Evolutionary conservation across 2,113 vertebrate genomes (phyloP), one percentile per base, ranked within the genome.

Genomic region (Limanda limanda): DNA sequence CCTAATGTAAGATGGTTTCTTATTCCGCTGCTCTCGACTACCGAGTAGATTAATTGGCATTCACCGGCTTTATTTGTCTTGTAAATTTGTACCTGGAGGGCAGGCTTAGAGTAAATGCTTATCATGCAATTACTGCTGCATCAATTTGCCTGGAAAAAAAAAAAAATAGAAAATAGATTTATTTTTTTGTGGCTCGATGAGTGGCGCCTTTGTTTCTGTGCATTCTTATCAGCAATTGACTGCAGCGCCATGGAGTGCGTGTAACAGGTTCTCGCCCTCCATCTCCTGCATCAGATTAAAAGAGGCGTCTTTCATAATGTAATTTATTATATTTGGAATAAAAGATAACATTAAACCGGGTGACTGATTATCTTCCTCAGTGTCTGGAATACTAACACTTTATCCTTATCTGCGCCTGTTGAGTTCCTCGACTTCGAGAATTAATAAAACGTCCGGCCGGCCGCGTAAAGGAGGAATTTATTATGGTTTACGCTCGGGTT

Each of bases 11-110:
- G 35, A 71, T 45, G 27, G 66, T 68, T 76, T 70, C 71, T 61
- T 71, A 20, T 68, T 45, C 35, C 48, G 4, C 25, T 10, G 73
- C 72, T 61, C 47, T 64, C 6, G 55, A 57, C 69, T 27, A 52
- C 81, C 11, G 67, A 79, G 62, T 18, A 23, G 72, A 86, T 86
- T 82, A 83, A 90, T 75, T 77, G 60, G 60, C 65, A 67, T 83
- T 84, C 45, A 7, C 60, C 47, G 66, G 20, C 71, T 68, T 68
- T 66, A 84, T 86, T 74, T 70, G 62, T 87, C 73, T 78, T 24
- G 47, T 77, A 71, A 25, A 85, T 82, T 45, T 78, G 57, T 45
- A 66, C 74, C 77, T 64, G 31, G 25, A 4, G 67, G 72, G 68
- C 51, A 18, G 1, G 79, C 61, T 70, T 74, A 55, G 71, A 80